phyloP scores from a whole-genome alignment of 2,797 vertebrate species.

The Sebastes nivosus region DNA sequence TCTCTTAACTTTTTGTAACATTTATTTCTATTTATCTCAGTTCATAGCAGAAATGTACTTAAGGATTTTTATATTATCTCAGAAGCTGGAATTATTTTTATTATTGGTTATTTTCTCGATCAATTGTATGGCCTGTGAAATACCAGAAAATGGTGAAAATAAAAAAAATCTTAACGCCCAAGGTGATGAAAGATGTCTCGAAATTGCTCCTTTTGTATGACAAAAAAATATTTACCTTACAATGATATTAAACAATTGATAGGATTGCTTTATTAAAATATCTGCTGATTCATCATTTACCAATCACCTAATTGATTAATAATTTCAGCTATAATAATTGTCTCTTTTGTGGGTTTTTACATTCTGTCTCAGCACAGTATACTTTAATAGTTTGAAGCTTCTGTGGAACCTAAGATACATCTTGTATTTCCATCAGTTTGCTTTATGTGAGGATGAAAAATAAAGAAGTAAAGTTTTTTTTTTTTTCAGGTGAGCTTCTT shows the following conservation, averaged over 20 bases:
- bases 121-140: neutral
- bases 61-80: neutral
- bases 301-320: neutral
- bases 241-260: neutral
- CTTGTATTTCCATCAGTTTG: neutral
- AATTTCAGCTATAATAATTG: neutral
- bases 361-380: neutral
- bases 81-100: neutral
- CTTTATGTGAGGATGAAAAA: neutral
- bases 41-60: neutral
- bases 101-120: neutral
- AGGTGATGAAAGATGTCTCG: neutral
- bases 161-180: neutral
- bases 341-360: neutral
- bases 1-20: rapidly evolving
- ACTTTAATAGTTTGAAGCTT: neutral
- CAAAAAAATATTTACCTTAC: neutral
- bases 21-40: too few relatives aligned
- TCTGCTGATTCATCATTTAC: neutral
- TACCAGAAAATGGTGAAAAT: neutral
- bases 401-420: neutral
- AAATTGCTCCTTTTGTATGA: neutral
- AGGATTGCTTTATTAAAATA: neutral
- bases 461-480: neutral
- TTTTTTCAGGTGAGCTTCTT: neutral